Evolutionary conservation across 1,140 invertebrate genomes (phyloP).

Genomic region (Chrysomallon squamiferum): DNA sequence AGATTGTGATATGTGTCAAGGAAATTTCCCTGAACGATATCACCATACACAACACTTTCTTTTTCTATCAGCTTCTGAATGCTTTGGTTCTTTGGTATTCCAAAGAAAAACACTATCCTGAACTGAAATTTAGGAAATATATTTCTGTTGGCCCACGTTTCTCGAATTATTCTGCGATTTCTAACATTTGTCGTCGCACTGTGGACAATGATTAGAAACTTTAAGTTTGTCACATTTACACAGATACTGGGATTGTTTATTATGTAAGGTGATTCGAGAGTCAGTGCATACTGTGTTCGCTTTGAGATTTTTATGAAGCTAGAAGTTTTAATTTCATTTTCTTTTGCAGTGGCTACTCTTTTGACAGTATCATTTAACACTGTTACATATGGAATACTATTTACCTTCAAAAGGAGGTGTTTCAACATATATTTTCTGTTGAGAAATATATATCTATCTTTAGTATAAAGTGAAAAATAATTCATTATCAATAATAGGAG

Average conservation of each 20-base stretch:
- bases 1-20: background rate
- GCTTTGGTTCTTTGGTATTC: background rate
- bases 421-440: too few relatives aligned
- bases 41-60: background rate
- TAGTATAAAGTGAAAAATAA: too few relatives aligned
- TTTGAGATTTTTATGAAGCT: too few relatives aligned
- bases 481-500: too few relatives aligned
- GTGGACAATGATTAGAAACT: background rate
- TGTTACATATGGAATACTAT: background rate
- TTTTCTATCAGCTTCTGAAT: background rate
- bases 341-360: too few relatives aligned
- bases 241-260: too few relatives aligned
- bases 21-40: slow-evolving; percentile 1
- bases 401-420: too few relatives aligned
- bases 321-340: too few relatives aligned
- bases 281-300: too few relatives aligned
- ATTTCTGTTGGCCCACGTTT: background rate
- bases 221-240: too few relatives aligned
- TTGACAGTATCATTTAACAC: background rate
- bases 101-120: background rate
- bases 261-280: too few relatives aligned
- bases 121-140: background rate
- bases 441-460: too few relatives aligned
- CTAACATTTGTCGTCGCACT: background rate
- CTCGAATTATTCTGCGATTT: background rate